These are phyloP conservation scores for Drosophila formosana DNA, from an alignment of 2,888 invertebrate species.

Conservation along the genomic window DNA sequence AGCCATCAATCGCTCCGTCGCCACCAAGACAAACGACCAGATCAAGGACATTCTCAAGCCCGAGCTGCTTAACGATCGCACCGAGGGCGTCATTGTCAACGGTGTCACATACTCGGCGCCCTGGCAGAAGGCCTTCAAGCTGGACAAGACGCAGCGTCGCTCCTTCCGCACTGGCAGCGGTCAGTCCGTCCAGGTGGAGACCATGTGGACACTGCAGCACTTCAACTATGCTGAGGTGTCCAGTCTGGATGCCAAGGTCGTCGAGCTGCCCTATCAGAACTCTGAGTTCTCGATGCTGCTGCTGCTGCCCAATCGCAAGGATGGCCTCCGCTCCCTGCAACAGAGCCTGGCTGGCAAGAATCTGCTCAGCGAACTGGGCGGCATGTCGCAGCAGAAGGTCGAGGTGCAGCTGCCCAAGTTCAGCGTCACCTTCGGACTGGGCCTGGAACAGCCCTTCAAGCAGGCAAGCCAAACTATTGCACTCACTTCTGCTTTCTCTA, in stretches of 20 bases:
- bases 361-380: conserved; percentile 86
- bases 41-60: conserved; percentile 91
- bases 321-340: conserved; percentile 89
- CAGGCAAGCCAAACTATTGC: conserved; percentile 86
- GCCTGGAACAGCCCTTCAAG: conserved; percentile 87
- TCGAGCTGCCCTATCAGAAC: conserved; percentile 91
- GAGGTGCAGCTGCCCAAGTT: conserved; percentile 91
- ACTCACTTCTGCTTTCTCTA: background rate
- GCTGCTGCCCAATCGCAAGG: conserved; percentile 89
- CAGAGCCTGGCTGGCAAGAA: conserved; percentile 87
- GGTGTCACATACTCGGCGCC: conserved; percentile 73
- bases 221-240: conserved; percentile 85
- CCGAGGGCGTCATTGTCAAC: conserved; percentile 82
- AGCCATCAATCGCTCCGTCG: conserved; percentile 92
- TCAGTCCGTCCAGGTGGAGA: conserved; percentile 78
- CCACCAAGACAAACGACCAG: conserved; percentile 91
- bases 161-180: conserved; percentile 74
- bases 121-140: conserved; percentile 80
- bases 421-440: conserved; percentile 90
- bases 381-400: conserved; percentile 87
- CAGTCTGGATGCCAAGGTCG: conserved; percentile 86
- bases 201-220: conserved; percentile 82
- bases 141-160: conserved; percentile 75
- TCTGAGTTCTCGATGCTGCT: conserved; percentile 90
- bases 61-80: conserved; percentile 83